phyloP scores from a whole-genome alignment of 1,140 invertebrate genomes.

The Megathymus violae region DNA sequence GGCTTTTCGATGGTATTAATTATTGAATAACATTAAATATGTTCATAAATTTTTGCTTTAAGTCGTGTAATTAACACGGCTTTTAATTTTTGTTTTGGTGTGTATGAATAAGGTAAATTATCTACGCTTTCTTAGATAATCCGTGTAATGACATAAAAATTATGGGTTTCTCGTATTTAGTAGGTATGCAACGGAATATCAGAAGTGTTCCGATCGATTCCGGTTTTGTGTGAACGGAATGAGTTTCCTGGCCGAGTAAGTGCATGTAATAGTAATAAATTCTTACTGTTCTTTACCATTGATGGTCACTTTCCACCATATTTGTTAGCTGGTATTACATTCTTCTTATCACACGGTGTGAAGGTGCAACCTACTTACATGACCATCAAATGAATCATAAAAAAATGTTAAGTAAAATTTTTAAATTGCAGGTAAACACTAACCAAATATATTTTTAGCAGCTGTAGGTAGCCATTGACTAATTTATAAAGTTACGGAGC shows the following conservation, averaged over 20 bases:
- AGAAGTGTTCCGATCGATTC: slow-evolving; percentile 23
- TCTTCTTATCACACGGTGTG: too few relatives aligned
- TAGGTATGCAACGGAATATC: slow-evolving; percentile 16
- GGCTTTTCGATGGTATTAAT: too few relatives aligned
- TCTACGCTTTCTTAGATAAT: slow-evolving; percentile 8
- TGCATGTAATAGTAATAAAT: background rate
- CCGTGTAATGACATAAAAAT: too few relatives aligned
- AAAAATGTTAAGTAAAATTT: too few relatives aligned
- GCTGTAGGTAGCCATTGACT: too few relatives aligned
- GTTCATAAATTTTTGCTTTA: too few relatives aligned
- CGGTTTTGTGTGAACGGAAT: slow-evolving; percentile 31
- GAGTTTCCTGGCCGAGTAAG: slow-evolving; percentile 17
- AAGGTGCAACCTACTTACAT: too few relatives aligned
- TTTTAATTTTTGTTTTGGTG: slow-evolving; percentile 48
- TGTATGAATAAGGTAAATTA: slow-evolving; percentile 33
- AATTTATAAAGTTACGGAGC: too few relatives aligned
- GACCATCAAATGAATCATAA: too few relatives aligned
- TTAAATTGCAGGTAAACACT: too few relatives aligned
- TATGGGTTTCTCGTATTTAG: slow-evolving; percentile 10
- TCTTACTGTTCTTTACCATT: slow-evolving; percentile 13
- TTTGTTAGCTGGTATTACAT: background rate
- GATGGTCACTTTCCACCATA: slow-evolving; percentile 2
- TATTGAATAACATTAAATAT: too few relatives aligned
- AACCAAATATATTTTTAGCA: too few relatives aligned
- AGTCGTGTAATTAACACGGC: slow-evolving; percentile 49